A percentile compares a stretch with the other conserved stretches of the same genome.
phyloP scores from a whole-genome alignment of 2,113 vertebrate species.

The Phoxinus phoxinus region DNA sequence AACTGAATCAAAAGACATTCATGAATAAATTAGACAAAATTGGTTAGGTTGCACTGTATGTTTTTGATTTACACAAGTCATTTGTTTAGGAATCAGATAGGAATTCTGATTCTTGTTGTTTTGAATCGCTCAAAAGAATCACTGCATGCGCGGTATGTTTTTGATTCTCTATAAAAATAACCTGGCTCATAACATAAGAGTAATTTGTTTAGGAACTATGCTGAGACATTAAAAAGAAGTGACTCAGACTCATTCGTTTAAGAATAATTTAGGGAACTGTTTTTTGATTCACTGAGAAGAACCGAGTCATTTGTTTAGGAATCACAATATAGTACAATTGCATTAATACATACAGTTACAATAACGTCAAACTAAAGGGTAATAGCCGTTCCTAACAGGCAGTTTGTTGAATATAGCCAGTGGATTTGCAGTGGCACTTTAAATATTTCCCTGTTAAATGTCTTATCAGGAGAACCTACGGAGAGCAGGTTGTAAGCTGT shows the following conservation, averaged over 20 bases:
- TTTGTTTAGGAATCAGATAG: background rate
- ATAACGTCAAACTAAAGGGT: background rate
- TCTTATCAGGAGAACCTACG: slow-evolving; percentile 2
- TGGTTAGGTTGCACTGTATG: background rate
- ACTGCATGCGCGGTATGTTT: background rate
- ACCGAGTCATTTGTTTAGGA: background rate
- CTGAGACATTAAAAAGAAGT: background rate
- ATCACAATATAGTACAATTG: background rate
- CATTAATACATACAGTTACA: background rate
- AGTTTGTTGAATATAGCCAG: background rate
- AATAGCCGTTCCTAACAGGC: background rate
- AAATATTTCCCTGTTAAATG: background rate
- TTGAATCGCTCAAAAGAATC: background rate
- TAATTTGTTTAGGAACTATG: background rate
- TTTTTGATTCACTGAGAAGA: background rate
- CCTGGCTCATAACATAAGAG: background rate
- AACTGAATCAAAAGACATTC: background rate
- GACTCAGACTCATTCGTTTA: background rate
- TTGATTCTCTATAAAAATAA: background rate
- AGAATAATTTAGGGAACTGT: background rate
- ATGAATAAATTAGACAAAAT: background rate
- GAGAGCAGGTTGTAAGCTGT: slow-evolving; percentile 10
- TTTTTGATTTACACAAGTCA: background rate
- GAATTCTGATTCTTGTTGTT: no score
- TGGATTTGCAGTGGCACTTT: background rate